Evolutionary conservation across 2,797 vertebrate species (phyloP), one percentile per base, ranked within the genome.

Genomic region (Nyctibius grandis): DNA sequence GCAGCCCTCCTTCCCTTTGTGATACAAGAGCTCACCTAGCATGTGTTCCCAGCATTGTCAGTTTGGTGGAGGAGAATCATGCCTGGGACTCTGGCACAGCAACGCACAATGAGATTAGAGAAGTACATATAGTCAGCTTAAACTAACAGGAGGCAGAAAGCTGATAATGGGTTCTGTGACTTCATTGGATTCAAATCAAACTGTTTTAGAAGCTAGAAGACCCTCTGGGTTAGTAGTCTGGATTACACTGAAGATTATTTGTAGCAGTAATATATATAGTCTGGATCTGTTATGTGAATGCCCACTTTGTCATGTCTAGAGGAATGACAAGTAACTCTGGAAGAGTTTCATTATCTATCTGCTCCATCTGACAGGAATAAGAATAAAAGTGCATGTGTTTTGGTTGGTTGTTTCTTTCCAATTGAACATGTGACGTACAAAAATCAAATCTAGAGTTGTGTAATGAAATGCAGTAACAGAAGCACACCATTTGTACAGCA

Each of bases 221-320:
- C 53, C 61, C 78, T 56, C 68, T 88, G 60, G 45, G 31, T 53
- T 85, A 85, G 57, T n/a, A 36, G 21, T 15, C 11, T 80, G 78
- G 75, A 70, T 89, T 96, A 83, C 60, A 80, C 64, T 72, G 81
- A 51, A 83, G 75, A 92, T 89, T 87, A 89, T 87, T 91, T 93
- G 70, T 61, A 94, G 77, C 40, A 42, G 75, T 63, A 28, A 84
- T 48, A 56, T 17, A 38, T 73, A 19, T 44, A 82, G 53, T 48
- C 56, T 79, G 51, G 60, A 59, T 36, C 51, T 91, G 73, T 92
- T 83, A 5, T 7, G 2, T 36, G 64, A 80, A 29, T 89, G 72
- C 34, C 64, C 42, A 33, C 60, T 89, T 85, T 65, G 72, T 65
- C 51, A 64, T 72, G 88, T 72, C 53, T 60, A 22, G 17, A 79